Base-by-base conservation (phyloP, 2,113 vertebrate species). In the Brachypodius melanocephalos region DNA sequence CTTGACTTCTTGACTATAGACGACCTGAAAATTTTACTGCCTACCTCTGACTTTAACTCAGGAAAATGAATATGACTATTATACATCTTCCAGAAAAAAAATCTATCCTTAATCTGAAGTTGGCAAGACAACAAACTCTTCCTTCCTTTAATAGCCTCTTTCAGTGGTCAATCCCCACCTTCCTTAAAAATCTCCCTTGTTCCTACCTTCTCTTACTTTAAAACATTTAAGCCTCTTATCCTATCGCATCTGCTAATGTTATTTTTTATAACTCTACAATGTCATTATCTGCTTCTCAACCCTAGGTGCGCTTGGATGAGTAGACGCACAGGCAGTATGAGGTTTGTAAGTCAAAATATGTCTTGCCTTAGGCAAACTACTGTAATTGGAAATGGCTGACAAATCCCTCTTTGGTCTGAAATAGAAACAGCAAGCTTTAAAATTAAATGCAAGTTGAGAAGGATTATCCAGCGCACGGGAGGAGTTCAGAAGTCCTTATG, bases 381-480 rank as follows among this genome's bases (percentile, higher is more conserved):
- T 72, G 66, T 89, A 91, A 65, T 54, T 93, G 52, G 54, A 88
- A 94, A 90, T 76, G 54, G 32, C 42, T 85, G 92, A 72, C 67
- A 85, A 83, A 51, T 6, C 26, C 22, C 24, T 79, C 49, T 67
- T 93, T 51, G 68, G 58, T 69, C 82, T 91, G 67, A 90, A 93
- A 93, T 38, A 85, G 58, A 73, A 91, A 59, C 49, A 91, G 58
- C 26, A 51, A 88, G n/a, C 11, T 93, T 85, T 88, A 93, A 94
- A 93, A 87, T 87, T 67, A 82, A 94, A 76, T 58, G 62, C 32
- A 92, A 80, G 71, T 83, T 80, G 62, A 80, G 32, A 90, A 77
- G 46, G 80, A 88, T 93, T 73, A 96, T 80, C 67, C 34, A n/a
- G 71, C 79, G 55, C 12, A 1, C 46, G 90, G 46, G 73, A 94